A percentile compares a stretch with the other conserved stretches of the same genome.
These are phyloP conservation scores for Maconellicoccus hirsutus DNA, from an alignment of 1,140 invertebrate genomes.

Conservation along the genomic window DNA sequence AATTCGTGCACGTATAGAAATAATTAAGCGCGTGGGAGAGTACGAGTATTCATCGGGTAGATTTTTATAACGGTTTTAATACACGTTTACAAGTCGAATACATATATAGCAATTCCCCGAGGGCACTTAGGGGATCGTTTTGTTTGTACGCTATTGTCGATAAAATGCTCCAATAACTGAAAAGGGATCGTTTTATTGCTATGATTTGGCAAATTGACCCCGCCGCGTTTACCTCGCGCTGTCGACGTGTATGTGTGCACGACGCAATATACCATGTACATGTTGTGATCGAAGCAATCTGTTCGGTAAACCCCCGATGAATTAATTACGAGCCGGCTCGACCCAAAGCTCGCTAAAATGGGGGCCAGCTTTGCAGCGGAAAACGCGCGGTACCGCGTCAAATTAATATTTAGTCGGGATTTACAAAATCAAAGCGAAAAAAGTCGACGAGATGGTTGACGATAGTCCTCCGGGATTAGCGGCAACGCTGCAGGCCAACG, in stretches of 20 bases:
- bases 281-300: conserved; percentile 22
- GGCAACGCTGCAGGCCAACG: not conserved
- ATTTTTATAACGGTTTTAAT: not conserved
- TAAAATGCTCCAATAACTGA: conserved; percentile 16
- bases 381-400: not conserved
- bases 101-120: not conserved
- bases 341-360: not conserved
- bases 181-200: conserved; percentile 11
- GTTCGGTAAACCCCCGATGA: conserved; percentile 13
- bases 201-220: conserved; percentile 3
- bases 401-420: conserved; percentile 5
- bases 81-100: too few species aligned
- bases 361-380: too few species aligned
- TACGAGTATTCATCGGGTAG: not conserved
- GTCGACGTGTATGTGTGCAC: not conserved
- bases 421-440: conserved; percentile 1
- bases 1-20: too few species aligned
- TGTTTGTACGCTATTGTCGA: conserved; percentile 19
- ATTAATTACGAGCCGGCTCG: not conserved
- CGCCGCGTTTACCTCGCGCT: not conserved
- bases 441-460: not conserved
- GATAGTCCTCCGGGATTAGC: not conserved
- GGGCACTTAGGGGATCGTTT: not conserved
- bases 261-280: too few species aligned
- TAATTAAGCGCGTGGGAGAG: not conserved